Conservation (phyloP, 2,888 invertebrate species). For the Dynastes maya region DNA sequence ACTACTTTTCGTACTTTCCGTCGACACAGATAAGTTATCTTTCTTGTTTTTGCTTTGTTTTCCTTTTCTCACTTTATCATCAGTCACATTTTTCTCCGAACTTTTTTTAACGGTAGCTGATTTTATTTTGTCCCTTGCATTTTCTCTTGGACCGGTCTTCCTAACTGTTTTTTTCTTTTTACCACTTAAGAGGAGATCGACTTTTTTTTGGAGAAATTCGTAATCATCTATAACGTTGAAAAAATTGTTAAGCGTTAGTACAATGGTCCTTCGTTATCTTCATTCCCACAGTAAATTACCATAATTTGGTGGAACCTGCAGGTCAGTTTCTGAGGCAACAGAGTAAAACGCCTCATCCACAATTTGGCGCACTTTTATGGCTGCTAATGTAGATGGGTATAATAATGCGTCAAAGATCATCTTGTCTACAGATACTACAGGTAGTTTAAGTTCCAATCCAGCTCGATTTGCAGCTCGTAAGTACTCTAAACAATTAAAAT, state of each 20-base stretch:
- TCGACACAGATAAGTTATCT: conserved; percentile 29
- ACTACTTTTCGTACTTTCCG: conserved; percentile 51
- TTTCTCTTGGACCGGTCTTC: conserved; percentile 27
- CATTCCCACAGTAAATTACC: conserved; percentile 52
- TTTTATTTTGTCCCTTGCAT: conserved; percentile 33
- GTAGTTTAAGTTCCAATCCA: conserved; percentile 70
- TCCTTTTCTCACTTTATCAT: conserved; percentile 51
- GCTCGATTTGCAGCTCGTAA: conserved; percentile 63
- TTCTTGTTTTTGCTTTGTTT: conserved; percentile 50
- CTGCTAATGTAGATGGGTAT: conserved; percentile 57
- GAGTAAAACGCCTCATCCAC: conserved; percentile 59
- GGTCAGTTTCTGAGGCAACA: conserved; percentile 58
- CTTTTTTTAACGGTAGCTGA: conserved; percentile 36
- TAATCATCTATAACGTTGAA: conserved; percentile 59
- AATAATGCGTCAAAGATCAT: conserved; percentile 71
- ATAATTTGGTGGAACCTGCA: conserved; percentile 53
- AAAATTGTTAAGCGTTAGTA: not conserved
- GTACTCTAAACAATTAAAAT: conserved; percentile 59
- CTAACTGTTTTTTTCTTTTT: conserved; percentile 54
- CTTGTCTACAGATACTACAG: conserved; percentile 72
- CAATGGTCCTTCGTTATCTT: not conserved
- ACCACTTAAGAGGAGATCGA: conserved; percentile 58
- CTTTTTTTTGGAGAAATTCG: conserved; percentile 61
- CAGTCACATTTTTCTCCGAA: conserved; percentile 35
- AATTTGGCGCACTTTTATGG: conserved; percentile 61